Conservation (phyloP, 2,113 vertebrate species). For the Esox niger region DNA sequence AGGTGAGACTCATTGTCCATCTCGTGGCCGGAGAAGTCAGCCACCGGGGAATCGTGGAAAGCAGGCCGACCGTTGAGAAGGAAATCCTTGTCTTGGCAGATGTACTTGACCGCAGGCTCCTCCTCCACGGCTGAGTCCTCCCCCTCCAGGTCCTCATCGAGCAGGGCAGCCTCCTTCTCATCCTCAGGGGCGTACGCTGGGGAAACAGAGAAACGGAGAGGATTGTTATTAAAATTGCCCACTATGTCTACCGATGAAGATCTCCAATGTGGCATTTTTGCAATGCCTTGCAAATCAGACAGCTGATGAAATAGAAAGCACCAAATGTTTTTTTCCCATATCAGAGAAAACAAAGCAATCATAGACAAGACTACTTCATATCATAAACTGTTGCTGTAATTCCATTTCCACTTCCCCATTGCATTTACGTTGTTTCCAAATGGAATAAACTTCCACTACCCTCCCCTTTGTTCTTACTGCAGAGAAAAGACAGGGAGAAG, state of each 20-base stretch:
- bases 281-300: constrained; percentile 28
- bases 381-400: constrained; percentile 53
- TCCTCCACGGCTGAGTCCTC: constrained; percentile 86
- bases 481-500: constrained; percentile 29
- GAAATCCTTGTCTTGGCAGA: constrained; percentile 88
- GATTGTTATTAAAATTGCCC: constrained; percentile 19
- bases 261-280: constrained; percentile 38
- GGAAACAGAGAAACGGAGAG: constrained; percentile 49
- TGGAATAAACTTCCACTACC: constrained; percentile 52
- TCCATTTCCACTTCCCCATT: constrained; percentile 45
- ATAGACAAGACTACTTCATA: constrained; percentile 42
- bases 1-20: constrained; percentile 97
- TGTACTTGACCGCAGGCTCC: constrained; percentile 86
- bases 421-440: constrained; percentile 59
- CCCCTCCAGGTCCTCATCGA: constrained; percentile 86
- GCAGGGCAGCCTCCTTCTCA: constrained; percentile 88
- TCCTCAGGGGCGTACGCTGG: constrained; percentile 95
- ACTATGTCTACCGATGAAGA: constrained; percentile 41
- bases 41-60: constrained; percentile 88
- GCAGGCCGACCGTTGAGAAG: constrained; percentile 80
- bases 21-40: constrained; percentile 95
- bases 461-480: constrained; percentile 64
- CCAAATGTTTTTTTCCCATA: constrained; percentile 23
- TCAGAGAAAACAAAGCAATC: constrained; percentile 45
- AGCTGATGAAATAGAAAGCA: constrained; percentile 44